Conservation (phyloP, 2,888 invertebrate species). For the Epinotia demarniana region DNA sequence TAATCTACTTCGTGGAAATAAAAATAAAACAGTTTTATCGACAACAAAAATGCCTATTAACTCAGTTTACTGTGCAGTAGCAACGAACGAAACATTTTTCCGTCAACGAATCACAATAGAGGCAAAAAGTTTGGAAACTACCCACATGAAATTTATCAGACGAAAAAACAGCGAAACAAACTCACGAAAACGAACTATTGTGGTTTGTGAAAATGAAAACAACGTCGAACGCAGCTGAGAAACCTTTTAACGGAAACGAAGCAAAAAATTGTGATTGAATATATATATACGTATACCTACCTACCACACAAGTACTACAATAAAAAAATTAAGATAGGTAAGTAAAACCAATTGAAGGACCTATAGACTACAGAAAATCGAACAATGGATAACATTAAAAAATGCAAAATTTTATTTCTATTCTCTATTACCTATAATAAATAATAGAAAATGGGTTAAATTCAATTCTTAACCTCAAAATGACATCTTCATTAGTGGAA, state of each 20-base stretch:
- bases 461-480: no score
- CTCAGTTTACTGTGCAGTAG: not conserved
- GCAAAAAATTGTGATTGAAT: constrained; percentile 4
- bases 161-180: constrained; percentile 44
- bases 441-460: no score
- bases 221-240: constrained; percentile 48
- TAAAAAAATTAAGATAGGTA: no score
- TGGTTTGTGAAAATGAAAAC: constrained; percentile 46
- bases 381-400: no score
- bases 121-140: constrained; percentile 39
- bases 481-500: no score
- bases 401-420: no score
- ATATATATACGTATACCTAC: not conserved
- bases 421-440: no score
- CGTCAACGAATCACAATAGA: constrained; percentile 28
- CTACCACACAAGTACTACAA: not conserved
- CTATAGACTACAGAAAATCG: no score
- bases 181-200: constrained; percentile 47
- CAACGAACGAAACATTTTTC: constrained; percentile 40
- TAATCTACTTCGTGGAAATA: no score
- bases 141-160: constrained; percentile 44
- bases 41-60: not conserved
- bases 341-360: no score
- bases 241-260: constrained; percentile 49
- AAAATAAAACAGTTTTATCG: no score